Evolutionary conservation across 2,888 invertebrate species (phyloP).

Genomic region (Silvanus unidentatus): DNA sequence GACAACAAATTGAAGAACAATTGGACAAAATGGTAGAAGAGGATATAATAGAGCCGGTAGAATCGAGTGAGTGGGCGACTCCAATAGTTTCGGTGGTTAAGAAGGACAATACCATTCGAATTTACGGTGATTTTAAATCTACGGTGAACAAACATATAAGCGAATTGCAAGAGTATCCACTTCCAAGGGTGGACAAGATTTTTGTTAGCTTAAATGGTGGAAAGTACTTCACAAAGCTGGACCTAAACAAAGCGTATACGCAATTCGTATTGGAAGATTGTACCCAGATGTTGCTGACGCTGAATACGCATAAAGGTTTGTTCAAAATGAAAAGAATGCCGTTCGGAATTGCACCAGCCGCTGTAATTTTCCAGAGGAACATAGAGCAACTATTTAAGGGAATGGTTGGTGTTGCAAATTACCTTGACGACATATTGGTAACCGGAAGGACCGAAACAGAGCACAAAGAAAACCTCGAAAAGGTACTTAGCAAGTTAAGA

Average conservation of each 20-base stretch:
- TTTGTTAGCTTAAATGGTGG: not conserved
- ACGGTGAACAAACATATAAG: no score
- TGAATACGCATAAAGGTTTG: no score
- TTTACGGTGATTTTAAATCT: no score
- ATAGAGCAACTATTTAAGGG: conserved; percentile 33
- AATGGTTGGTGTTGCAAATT: conserved; percentile 27
- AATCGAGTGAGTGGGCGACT: no score
- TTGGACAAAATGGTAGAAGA: no score
- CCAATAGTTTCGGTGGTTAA: no score
- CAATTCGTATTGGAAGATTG: conserved; percentile 1
- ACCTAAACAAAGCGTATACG: no score
- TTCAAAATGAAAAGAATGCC: not conserved
- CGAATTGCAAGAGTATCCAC: no score
- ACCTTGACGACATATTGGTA: conserved; percentile 32
- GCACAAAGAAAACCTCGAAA: conserved; percentile 22
- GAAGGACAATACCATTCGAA: no score
- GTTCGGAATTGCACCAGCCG: conserved; percentile 21
- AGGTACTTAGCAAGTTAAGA: conserved; percentile 22
- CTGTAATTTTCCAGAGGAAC: conserved; percentile 33
- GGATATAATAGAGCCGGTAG: no score
- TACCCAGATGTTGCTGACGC: not conserved
- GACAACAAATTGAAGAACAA: not conserved
- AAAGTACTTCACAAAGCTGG: not conserved
- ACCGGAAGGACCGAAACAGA: conserved; percentile 24
- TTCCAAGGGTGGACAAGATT: not conserved